Base-by-base conservation (phyloP, 2,888 invertebrate species). In the Gnatocerus cornutus region DNA sequence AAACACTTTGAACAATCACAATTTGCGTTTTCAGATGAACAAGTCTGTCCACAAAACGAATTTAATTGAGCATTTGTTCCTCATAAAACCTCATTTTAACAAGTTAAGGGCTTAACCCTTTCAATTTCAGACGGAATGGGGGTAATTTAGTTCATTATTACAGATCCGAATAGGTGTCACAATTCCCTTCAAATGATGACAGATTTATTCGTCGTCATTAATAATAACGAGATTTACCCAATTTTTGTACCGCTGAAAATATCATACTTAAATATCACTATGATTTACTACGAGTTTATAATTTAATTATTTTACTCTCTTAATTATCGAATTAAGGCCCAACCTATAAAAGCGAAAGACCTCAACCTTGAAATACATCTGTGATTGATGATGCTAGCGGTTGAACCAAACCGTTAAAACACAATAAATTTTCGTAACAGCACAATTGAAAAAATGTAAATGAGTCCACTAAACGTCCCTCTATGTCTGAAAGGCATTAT, bases 401-500 rank as follows among this genome's bases (percentile, higher is more conserved):
- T 27, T n/a, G 8, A 37, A 37, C 27, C 4, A 16, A 8, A 12
- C 39, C 37, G 64, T 64, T 55, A 64, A 64, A 64, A 64, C 13
- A 30, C 43, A 27, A 55, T 55, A 64, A 55, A 64, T 64, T 55
- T 41, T 63, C 52, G 43, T 56, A 39, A 39, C 13, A 14, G 2
- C 10, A 53, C 63, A 52, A 64, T 55, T 55, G 13, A 10, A 55
- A 64, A 55, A 64, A 55, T 55, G 53, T 64, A 64, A 64, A 64
- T 53, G 30, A 33, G 55, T 3, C 29, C 12, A 59, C 43, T 59
- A 59, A 59, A 58, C 43, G 29, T 21, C 46, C 12, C 13, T 33
- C 10, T 14, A 21, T 43, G 55, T 43, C 64, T 41, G 63, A 63
- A 63, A 52, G 52, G 41, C 10, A 52, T n/a, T 21, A 55, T 64